phyloP scores from a whole-genome alignment of 1,140 invertebrate genomes.

The Akabosia matsudoensis region DNA sequence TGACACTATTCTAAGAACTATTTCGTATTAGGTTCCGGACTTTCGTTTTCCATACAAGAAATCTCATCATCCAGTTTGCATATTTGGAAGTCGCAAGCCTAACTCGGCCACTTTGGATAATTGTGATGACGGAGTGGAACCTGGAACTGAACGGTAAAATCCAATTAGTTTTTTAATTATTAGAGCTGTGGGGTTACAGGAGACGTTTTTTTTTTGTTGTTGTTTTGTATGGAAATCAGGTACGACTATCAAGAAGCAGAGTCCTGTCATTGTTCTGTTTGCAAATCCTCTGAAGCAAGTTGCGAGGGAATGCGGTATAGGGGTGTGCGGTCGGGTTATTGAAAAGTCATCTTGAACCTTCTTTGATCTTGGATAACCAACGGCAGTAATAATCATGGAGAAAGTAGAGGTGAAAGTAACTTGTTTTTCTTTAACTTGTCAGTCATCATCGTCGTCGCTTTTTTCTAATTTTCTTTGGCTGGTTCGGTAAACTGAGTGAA shows the following conservation, averaged over 20 bases:
- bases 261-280: slow-evolving; percentile 60
- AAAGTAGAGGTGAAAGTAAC: no score
- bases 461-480: no score
- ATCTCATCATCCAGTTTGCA: slow-evolving; percentile 77
- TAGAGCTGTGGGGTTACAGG: neutral
- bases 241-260: slow-evolving; percentile 65
- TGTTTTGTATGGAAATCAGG: slow-evolving; percentile 36
- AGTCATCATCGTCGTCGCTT: no score
- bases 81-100: slow-evolving; percentile 64
- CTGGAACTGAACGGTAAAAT: slow-evolving; percentile 53
- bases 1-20: no score
- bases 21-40: slow-evolving; percentile 65
- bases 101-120: slow-evolving; percentile 58
- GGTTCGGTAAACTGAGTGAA: no score
- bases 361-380: no score
- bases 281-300: slow-evolving; percentile 56
- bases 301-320: slow-evolving; percentile 59
- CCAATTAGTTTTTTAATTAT: neutral
- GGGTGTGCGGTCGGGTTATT: slow-evolving; percentile 47
- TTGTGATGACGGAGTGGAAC: slow-evolving; percentile 62
- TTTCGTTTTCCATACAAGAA: slow-evolving; percentile 81
- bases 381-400: no score
- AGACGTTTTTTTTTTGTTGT: neutral
- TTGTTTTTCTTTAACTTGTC: no score
- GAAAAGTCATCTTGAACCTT: slow-evolving; percentile 15